These are phyloP conservation scores for Bungarus multicinctus DNA, from an alignment of 2,113 vertebrate species.

Conservation along the genomic window DNA sequence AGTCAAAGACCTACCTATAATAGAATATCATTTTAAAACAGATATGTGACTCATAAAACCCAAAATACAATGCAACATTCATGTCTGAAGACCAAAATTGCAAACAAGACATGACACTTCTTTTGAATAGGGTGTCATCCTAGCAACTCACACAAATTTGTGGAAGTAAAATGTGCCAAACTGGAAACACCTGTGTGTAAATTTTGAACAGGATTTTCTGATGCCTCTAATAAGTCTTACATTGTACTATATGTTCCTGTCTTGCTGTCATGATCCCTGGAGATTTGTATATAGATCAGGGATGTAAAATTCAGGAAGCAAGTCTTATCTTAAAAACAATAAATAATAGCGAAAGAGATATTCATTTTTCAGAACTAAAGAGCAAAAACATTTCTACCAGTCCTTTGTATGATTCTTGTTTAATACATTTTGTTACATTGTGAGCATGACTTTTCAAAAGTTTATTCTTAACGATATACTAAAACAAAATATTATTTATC, in stretches of 20 bases:
- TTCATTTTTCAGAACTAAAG: not conserved
- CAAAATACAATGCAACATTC: not conserved
- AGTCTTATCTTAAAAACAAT: not conserved
- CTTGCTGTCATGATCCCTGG: not conserved
- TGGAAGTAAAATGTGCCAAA: not conserved
- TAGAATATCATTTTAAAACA: not conserved
- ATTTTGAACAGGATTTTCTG: not conserved
- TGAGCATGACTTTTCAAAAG: not conserved
- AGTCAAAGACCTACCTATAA: not conserved
- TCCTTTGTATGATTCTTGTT: not conserved
- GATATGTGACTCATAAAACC: not conserved
- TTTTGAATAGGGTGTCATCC: not conserved
- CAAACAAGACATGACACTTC: not conserved
- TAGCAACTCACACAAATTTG: not conserved
- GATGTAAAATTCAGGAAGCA: not conserved
- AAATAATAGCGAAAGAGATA: not conserved
- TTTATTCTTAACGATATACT: not conserved
- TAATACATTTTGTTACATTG: not conserved
- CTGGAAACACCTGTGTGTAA: not conserved
- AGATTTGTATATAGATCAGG: not conserved
- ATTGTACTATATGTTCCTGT: not conserved
- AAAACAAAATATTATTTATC: conserved; percentile 42
- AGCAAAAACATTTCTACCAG: not conserved
- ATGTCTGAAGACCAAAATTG: not conserved
- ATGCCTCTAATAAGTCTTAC: accelerated